Evolutionary conservation across 92 coral and sea anemone species (phyloP).

Genomic region (Epizoanthus ramosus): DNA sequence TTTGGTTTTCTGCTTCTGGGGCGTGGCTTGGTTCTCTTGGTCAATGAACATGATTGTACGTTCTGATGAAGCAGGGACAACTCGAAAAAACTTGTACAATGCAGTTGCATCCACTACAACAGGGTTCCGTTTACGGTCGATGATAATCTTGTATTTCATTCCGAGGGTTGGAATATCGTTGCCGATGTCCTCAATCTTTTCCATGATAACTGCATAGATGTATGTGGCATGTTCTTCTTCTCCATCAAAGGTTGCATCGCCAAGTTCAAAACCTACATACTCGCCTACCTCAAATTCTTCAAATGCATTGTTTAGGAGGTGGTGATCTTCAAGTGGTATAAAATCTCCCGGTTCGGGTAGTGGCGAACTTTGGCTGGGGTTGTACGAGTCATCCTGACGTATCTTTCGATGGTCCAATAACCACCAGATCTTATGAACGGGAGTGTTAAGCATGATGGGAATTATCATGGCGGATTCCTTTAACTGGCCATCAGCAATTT

Average conservation of each 20-base stretch:
- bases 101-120: slow-evolving; percentile 42
- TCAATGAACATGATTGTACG: not conserved
- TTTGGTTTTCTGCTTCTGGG: slow-evolving; percentile 26
- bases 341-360: slow-evolving; percentile 54
- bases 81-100: slow-evolving; percentile 50
- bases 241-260: slow-evolving; percentile 43
- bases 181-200: slow-evolving; percentile 3
- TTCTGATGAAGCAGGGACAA: not conserved
- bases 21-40: not conserved
- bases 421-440: slow-evolving; percentile 37
- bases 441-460: slow-evolving; percentile 36
- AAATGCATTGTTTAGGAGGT: slow-evolving; percentile 58
- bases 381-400: slow-evolving; percentile 39
- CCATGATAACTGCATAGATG: slow-evolving; percentile 55
- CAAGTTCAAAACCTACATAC: slow-evolving; percentile 57
- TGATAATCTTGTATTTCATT: slow-evolving; percentile 44
- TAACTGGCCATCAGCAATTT: slow-evolving; percentile 34
- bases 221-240: slow-evolving; percentile 35
- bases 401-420: slow-evolving; percentile 44
- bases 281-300: slow-evolving; percentile 49
- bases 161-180: not conserved
- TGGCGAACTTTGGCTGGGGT: not conserved
- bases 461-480: slow-evolving; percentile 23
- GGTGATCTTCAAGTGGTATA: slow-evolving; percentile 58
- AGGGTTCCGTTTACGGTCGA: slow-evolving; percentile 43